Conservation (phyloP, 1,140 invertebrate species). For the Bradysia coprophila region DNA sequence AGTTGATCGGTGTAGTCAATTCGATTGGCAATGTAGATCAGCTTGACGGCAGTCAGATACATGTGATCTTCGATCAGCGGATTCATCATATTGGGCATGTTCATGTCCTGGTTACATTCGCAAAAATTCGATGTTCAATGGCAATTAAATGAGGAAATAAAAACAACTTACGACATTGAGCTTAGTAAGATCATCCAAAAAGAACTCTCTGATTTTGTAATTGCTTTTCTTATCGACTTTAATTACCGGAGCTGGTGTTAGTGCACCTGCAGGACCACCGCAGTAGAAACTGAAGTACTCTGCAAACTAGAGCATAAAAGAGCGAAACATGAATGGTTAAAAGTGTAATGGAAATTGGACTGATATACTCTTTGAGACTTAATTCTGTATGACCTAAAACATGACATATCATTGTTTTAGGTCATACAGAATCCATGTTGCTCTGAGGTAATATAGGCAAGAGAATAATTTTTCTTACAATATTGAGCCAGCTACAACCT, state of each 20-base stretch:
- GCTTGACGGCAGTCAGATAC: slow-evolving; percentile 36
- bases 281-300: slow-evolving; percentile 45
- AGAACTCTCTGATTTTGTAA: slow-evolving; percentile 39
- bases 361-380: too few relatives aligned
- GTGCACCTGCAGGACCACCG: slow-evolving; percentile 19
- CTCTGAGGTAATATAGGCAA: too few relatives aligned
- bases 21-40: slow-evolving; percentile 50
- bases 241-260: slow-evolving; percentile 32
- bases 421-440: too few relatives aligned
- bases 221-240: slow-evolving; percentile 29
- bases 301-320: slow-evolving; percentile 31
- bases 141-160: too few relatives aligned
- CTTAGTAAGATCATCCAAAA: slow-evolving; percentile 43
- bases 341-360: too few relatives aligned
- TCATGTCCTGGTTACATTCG: too few relatives aligned
- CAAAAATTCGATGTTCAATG: too few relatives aligned
- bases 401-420: too few relatives aligned
- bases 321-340: too few relatives aligned
- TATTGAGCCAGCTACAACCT: too few relatives aligned
- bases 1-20: slow-evolving; percentile 32
- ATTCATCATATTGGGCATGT: slow-evolving; percentile 24
- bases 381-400: too few relatives aligned
- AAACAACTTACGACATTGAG: not conserved
- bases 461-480: too few relatives aligned
- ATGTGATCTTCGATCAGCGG: slow-evolving; percentile 30